Percentiles rank a stretch among this genome's conserved stretches.
These are phyloP conservation scores for Pterocles burchelli DNA, from an alignment of 2,113 vertebrate genomes.

Conservation along the genomic window DNA sequence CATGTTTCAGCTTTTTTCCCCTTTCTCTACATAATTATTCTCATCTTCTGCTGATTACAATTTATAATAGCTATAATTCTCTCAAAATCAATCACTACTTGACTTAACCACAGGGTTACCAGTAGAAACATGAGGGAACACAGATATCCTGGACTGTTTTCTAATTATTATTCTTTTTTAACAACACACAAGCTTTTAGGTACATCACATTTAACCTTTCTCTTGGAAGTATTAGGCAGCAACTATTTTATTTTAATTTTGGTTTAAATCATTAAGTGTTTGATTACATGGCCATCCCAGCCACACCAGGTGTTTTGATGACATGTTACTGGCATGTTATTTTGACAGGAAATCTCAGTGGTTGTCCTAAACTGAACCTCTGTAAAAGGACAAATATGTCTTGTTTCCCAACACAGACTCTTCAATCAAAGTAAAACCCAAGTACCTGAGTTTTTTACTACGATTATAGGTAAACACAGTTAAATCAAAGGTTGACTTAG, in stretches of 20 bases:
- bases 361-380: background rate
- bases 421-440: background rate
- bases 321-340: background rate
- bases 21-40: conserved; percentile 76
- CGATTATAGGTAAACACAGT: background rate
- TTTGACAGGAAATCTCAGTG: background rate
- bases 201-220: background rate
- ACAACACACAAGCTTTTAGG: background rate
- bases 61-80: conserved; percentile 83
- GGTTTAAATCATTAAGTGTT: background rate
- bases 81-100: conserved; percentile 78
- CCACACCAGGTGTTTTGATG: background rate
- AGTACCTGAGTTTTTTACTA: background rate
- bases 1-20: conserved; percentile 67
- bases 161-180: conserved; percentile 54
- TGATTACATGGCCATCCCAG: background rate
- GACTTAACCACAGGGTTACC: conserved; percentile 72
- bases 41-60: conserved; percentile 78
- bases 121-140: conserved; percentile 64
- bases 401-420: background rate
- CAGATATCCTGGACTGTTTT: conserved; percentile 52
- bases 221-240: background rate
- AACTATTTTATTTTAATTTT: conserved; percentile 14
- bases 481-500: background rate
- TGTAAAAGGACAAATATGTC: background rate